Percentiles rank a stretch among this genome's conserved stretches.
phyloP scores from a whole-genome alignment of 2,797 vertebrate species.

The Lates japonicus region DNA sequence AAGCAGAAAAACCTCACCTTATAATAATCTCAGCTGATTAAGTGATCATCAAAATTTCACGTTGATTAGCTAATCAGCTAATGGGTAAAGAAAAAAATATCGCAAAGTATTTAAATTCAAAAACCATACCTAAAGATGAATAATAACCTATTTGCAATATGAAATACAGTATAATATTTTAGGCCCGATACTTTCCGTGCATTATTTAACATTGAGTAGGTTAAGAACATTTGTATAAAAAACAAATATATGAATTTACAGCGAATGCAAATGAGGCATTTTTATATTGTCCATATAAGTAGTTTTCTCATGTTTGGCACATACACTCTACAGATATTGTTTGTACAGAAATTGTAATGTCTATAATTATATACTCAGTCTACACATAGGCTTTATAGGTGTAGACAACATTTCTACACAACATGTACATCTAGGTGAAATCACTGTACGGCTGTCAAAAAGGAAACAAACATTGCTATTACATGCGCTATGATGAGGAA shows the following conservation, averaged over 20 bases:
- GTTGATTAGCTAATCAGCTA: not conserved
- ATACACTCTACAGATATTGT: not conserved
- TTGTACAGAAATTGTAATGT: not conserved
- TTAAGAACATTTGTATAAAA: too few relatives aligned
- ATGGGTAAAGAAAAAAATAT: not conserved
- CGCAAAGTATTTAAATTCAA: not conserved
- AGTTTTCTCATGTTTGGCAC: not conserved
- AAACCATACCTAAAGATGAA: not conserved
- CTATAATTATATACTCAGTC: not conserved
- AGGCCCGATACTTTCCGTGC: not conserved
- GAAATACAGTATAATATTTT: not conserved
- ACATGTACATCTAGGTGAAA: conserved; percentile 20
- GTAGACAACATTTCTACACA: not conserved
- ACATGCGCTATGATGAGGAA: conserved; percentile 28
- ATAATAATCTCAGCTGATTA: not conserved
- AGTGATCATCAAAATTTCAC: not conserved
- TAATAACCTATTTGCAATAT: not conserved
- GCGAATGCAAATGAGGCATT: not conserved
- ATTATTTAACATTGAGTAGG: not conserved
- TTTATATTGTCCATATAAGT: not conserved
- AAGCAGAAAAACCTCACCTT: not conserved
- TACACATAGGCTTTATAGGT: not conserved
- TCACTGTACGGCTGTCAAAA: not conserved
- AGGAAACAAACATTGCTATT: conserved; percentile 39
- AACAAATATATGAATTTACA: too few relatives aligned